Conservation (phyloP, 1,140 invertebrate genomes). For the Vollenhovia emeryi region DNA sequence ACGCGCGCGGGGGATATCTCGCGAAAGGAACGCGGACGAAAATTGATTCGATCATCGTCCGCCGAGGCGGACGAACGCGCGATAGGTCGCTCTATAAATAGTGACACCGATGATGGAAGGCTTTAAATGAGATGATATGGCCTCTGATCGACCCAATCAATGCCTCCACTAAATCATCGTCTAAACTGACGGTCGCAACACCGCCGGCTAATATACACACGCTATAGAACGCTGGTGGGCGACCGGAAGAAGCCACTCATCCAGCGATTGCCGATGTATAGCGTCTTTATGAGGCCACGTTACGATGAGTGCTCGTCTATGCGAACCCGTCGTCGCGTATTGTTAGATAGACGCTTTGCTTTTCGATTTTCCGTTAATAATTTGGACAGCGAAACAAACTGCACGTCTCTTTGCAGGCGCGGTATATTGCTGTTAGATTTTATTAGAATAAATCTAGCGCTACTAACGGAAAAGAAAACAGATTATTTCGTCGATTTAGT, state of each 20-base stretch:
- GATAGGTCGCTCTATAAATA: slow-evolving; percentile 82
- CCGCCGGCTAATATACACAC: slow-evolving; percentile 76
- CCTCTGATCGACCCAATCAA: slow-evolving; percentile 85
- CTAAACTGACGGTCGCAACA: slow-evolving; percentile 84
- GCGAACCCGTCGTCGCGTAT: slow-evolving; percentile 35
- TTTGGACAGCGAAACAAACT: background rate
- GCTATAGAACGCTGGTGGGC: slow-evolving; percentile 79
- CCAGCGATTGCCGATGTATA: slow-evolving; percentile 83
- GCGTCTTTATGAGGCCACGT: slow-evolving; percentile 81
- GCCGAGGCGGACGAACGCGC: slow-evolving; percentile 50
- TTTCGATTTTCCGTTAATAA: background rate
- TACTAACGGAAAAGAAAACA: background rate
- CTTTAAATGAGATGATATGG: slow-evolving; percentile 84
- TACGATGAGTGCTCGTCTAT: slow-evolving; percentile 70
- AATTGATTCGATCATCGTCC: slow-evolving; percentile 83
- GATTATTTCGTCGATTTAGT: background rate
- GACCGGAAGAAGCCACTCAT: slow-evolving; percentile 85
- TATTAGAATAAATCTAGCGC: background rate
- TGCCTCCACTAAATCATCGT: slow-evolving; percentile 85
- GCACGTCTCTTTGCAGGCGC: background rate
- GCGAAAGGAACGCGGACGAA: slow-evolving; percentile 69
- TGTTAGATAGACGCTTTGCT: background rate
- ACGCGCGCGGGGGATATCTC: slow-evolving; percentile 37
- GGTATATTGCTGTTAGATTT: background rate
- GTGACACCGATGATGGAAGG: slow-evolving; percentile 82